A percentile compares a stretch with the other conserved stretches of the same genome.
Conservation (phyloP, 2,888 invertebrate species). For the Sarcophaga subvicina region DNA sequence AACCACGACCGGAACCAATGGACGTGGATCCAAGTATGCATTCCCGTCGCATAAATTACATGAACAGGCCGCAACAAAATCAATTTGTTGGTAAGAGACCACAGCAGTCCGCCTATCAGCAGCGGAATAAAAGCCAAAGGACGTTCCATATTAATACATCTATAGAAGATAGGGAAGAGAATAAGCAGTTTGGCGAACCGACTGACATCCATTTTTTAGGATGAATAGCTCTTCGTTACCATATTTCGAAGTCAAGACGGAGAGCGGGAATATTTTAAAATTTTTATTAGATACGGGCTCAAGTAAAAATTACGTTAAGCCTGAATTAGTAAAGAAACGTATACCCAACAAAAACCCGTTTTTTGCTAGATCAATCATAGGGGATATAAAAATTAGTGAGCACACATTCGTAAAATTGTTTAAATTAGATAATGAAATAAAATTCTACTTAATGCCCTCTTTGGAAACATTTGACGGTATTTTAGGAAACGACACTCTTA, state of each 20-base stretch:
- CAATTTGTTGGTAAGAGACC: not conserved
- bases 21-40: conserved; percentile 13
- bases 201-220: conserved; percentile 48
- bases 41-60: conserved; percentile 22
- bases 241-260: conserved; percentile 47
- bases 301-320: conserved; percentile 43
- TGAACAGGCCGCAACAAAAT: not conserved
- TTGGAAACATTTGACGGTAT: conserved; percentile 55
- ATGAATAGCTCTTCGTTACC: conserved; percentile 48
- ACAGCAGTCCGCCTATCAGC: conserved; percentile 4
- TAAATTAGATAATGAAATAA: conserved; percentile 38
- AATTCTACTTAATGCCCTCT: conserved; percentile 48
- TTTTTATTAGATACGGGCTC: conserved; percentile 20
- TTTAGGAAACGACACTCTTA: conserved; percentile 54
- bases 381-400: conserved; percentile 38
- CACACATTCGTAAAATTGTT: conserved; percentile 48
- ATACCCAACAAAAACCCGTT: conserved; percentile 30
- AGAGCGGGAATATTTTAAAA: conserved; percentile 39
- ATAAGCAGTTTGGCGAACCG: conserved; percentile 33
- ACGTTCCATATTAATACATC: conserved; percentile 48
- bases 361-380: conserved; percentile 44
- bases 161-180: not conserved
- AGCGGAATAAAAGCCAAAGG: conserved; percentile 26
- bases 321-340: conserved; percentile 43
- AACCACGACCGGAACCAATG: conserved; percentile 15